A percentile compares a stretch with the other conserved stretches of the same genome.
phyloP scores from a whole-genome alignment of 2,797 vertebrate species.

The Onychomys leucogaster region DNA sequence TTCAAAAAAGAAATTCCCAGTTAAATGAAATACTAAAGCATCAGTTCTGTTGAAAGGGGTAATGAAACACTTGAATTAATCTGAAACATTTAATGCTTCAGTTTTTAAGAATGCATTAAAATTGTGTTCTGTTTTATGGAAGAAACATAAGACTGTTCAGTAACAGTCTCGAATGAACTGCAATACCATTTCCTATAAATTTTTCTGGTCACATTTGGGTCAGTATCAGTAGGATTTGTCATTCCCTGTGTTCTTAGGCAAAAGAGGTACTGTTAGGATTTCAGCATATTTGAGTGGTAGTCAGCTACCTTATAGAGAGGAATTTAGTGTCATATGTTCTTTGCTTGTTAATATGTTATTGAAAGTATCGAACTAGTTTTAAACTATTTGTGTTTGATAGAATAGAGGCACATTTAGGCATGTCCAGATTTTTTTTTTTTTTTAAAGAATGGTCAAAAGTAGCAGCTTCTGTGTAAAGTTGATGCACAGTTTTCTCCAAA shows the following conservation, averaged over 20 bases:
- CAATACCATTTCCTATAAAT: slow-evolving; percentile 6
- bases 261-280: slow-evolving; percentile 74
- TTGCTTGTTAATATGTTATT: slow-evolving; percentile 72
- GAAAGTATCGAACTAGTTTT: slow-evolving; percentile 70
- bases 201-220: slow-evolving; percentile 29
- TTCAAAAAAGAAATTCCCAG: background rate
- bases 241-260: background rate
- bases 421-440: slow-evolving; percentile 36
- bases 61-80: background rate
- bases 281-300: slow-evolving; percentile 46
- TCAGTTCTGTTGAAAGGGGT: background rate
- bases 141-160: slow-evolving; percentile 33
- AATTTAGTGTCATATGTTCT: slow-evolving; percentile 69
- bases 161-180: slow-evolving; percentile 14
- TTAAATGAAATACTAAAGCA: slow-evolving; percentile 27
- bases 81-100: slow-evolving; percentile 19
- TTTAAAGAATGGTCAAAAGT: slow-evolving; percentile 69
- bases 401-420: slow-evolving; percentile 59
- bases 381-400: slow-evolving; percentile 79
- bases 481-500: slow-evolving; percentile 78
- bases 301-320: slow-evolving; percentile 63
- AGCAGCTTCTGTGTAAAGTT: slow-evolving; percentile 81
- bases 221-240: background rate
- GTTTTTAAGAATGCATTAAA: slow-evolving; percentile 43
- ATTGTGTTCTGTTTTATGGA: slow-evolving; percentile 16